Base-by-base conservation (phyloP, 1,140 invertebrate species). In the Apolygus lucorum region DNA sequence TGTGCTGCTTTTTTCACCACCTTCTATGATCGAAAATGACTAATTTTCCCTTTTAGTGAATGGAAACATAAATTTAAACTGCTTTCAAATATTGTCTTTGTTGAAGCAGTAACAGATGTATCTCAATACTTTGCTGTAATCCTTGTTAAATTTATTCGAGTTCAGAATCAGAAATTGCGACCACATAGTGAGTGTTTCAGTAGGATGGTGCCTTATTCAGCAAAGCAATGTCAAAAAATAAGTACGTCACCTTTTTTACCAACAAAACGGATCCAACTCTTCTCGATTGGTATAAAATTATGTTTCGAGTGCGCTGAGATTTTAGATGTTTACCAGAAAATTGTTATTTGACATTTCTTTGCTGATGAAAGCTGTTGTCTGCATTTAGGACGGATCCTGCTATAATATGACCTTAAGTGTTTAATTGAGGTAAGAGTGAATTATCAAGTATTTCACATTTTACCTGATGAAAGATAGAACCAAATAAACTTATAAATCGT, bases 311-410 rank as follows among this genome's bases (percentile, higher is more conserved):
- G 52, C 67, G 54, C 49, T 68, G 67, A 68, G 62, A 42, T 27
- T 64, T 68, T 24, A 26, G 22, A n/a, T 63, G 28, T 17, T n/a
- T 28, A 11, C 34, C 17, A 11, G 17, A 49, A 11, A 59, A 4
- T 67, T 27, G 63, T 68, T 63, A 63, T 78, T 77, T 77, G 75
- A 75, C 74, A 76, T 76, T 77, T 65, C 75, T 76, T 77, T 76
- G 75, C 74, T 76, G 74, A 73, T 52, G 54, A 21, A 52, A 69
- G 68, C 65, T 69, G 54, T 71, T 70, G 68, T 73, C 68, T 69
- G 65, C 69, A 52, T 59, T 59, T 59, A 59, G 54, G 54, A 59
- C 8, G 54, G 54, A 59, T 24, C 54, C 54, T 59, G 54, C 54
- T 59, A 59, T 59, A 59, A 59, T 59, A 17, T 59, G 54, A 59